Evolutionary conservation across 2,797 vertebrate genomes (phyloP).

Genomic region (Gouania willdenowi): DNA sequence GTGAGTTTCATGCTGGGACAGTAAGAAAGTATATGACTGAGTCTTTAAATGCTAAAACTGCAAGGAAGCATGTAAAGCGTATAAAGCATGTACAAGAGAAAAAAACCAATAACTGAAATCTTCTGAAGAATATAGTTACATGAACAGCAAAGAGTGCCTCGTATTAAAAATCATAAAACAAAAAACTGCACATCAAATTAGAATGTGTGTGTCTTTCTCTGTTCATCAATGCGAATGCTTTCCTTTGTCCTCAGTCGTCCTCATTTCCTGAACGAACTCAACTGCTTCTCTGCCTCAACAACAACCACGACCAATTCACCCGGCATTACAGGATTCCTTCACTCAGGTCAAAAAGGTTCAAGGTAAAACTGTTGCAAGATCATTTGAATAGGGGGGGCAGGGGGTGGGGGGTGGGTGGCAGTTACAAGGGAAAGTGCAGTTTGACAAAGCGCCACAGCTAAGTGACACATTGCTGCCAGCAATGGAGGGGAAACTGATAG

Average conservation of each 20-base stretch:
- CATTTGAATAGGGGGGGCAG: slow-evolving; percentile 52
- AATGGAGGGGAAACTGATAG: slow-evolving; percentile 70
- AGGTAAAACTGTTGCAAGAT: slow-evolving; percentile 61
- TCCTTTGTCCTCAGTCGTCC: slow-evolving; percentile 9
- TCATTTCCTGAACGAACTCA: slow-evolving; percentile 20
- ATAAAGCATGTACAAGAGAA: not conserved
- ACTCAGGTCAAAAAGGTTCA: slow-evolving; percentile 54
- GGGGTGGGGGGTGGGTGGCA: too few relatives aligned
- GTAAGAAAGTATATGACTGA: too few relatives aligned
- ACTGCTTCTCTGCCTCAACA: slow-evolving; percentile 13
- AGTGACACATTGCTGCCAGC: slow-evolving; percentile 68
- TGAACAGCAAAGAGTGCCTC: too few relatives aligned
- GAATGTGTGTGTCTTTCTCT: not conserved
- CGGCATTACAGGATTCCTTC: slow-evolving; percentile 36
- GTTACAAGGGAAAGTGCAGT: slow-evolving; percentile 67
- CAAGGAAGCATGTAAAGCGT: too few relatives aligned
- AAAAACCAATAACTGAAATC: slow-evolving; percentile 2
- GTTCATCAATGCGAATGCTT: not conserved
- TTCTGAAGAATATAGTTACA: too few relatives aligned
- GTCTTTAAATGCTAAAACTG: too few relatives aligned
- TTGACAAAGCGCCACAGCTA: slow-evolving; percentile 48
- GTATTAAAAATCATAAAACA: not conserved
- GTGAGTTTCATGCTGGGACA: not conserved
- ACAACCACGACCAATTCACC: not conserved
- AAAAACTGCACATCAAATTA: not conserved